These are phyloP conservation scores for Tolmerus cingulatus DNA, from an alignment of 2,888 invertebrate species.

Conservation along the genomic window DNA sequence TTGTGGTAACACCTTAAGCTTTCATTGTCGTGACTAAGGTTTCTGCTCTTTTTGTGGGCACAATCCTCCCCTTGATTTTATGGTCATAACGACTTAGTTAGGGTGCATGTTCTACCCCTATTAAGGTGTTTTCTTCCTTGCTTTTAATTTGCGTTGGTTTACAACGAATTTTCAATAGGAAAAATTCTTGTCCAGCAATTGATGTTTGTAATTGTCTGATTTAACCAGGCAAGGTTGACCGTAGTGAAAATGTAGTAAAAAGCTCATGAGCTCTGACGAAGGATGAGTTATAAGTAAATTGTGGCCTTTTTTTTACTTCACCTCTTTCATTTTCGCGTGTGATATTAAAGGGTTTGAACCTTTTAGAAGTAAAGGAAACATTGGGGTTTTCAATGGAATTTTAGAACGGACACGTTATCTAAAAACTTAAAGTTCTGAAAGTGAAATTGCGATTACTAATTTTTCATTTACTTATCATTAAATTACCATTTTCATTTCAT, in stretches of 20 bases:
- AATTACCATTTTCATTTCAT: too few relatives aligned
- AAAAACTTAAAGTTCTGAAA: too few relatives aligned
- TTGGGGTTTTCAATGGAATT: not conserved
- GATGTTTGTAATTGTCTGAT: not conserved
- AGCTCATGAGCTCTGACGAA: not conserved
- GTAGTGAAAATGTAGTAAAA: not conserved
- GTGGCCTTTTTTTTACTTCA: not conserved
- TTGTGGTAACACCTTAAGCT: not conserved
- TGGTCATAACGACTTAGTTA: not conserved
- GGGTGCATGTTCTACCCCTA: not conserved
- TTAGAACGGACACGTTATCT: not conserved
- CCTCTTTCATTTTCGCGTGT: not conserved
- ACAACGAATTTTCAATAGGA: not conserved
- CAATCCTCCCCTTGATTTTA: not conserved
- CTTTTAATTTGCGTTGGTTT: not conserved
- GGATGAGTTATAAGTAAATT: not conserved
- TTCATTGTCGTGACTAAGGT: not conserved
- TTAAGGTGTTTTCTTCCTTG: not conserved
- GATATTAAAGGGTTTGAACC: not conserved
- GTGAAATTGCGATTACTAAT: too few relatives aligned
- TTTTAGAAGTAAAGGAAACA: not conserved
- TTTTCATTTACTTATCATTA: too few relatives aligned
- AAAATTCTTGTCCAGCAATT: not conserved
- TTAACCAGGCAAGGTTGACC: not conserved
- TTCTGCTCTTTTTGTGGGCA: not conserved